Evolutionary conservation across 2,888 invertebrate genomes (phyloP).

Genomic region (Hirtodrosophila trivittata): DNA sequence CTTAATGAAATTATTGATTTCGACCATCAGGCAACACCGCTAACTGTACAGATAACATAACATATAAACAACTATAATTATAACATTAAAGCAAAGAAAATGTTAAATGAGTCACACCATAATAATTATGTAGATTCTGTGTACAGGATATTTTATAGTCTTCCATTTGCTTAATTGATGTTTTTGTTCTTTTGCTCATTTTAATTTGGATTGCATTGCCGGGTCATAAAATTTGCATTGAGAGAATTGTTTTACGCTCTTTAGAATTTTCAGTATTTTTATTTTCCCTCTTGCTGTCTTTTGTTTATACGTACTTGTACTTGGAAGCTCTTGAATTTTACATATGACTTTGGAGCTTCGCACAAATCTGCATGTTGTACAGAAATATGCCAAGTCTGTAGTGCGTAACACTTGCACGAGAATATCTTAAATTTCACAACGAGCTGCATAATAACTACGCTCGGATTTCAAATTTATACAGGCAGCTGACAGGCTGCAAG

Average conservation of each 20-base stretch:
- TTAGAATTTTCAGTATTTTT: conserved; percentile 15
- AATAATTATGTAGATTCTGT: background rate
- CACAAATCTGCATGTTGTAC: conserved; percentile 24
- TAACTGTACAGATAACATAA: too few species aligned
- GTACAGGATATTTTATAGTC: background rate
- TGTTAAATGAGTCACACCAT: too few species aligned
- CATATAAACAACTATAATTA: background rate
- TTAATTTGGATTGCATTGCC: conserved; percentile 34
- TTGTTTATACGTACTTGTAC: conserved; percentile 21
- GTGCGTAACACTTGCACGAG: conserved; percentile 12
- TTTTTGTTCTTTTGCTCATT: conserved; percentile 13
- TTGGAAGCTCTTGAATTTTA: conserved; percentile 40
- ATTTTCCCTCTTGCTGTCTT: conserved; percentile 14
- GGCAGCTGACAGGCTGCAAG: conserved; percentile 19
- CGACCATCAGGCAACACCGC: too few species aligned
- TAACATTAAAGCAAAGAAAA: background rate
- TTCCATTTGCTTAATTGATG: background rate
- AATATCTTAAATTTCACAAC: conserved; percentile 30
- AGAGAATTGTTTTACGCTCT: conserved; percentile 59
- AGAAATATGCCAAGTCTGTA: conserved; percentile 1
- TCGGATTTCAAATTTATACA: conserved; percentile 53
- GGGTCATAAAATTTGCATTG: conserved; percentile 64
- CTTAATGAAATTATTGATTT: too few species aligned
- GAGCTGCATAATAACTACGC: background rate
- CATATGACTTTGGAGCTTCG: conserved; percentile 35